Conservation (phyloP, 2,113 vertebrate genomes). For the Meles meles region DNA sequence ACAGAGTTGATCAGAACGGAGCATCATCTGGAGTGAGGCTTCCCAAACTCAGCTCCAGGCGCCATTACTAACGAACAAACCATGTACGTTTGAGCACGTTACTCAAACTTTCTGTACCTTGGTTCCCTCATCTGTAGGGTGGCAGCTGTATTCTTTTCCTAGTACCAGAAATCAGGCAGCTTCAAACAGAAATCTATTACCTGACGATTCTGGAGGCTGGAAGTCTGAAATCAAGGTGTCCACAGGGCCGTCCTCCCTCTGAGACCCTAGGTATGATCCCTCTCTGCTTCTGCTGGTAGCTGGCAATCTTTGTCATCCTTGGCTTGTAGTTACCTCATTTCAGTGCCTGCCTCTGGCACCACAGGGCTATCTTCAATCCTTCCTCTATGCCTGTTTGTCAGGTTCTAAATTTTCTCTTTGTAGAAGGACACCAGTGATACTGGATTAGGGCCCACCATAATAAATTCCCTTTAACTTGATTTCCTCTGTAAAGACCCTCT, state of each 20-base stretch:
- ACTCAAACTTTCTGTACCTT: not conserved
- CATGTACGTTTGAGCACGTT: too few relatives aligned
- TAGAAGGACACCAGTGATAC: not conserved
- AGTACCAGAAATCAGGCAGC: too few relatives aligned
- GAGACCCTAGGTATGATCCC: not conserved
- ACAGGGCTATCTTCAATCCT: not conserved
- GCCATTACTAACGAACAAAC: not conserved
- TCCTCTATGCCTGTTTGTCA: not conserved
- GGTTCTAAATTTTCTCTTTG: not conserved
- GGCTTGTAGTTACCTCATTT: not conserved
- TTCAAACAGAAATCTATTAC: not conserved
- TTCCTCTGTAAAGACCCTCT: not conserved
- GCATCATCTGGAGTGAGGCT: not conserved
- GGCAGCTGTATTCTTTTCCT: not conserved
- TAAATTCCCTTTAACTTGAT: not conserved
- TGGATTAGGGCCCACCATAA: not conserved
- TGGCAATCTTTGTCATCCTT: not conserved
- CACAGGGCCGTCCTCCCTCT: not conserved
- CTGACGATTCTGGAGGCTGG: not conserved
- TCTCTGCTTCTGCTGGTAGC: not conserved
- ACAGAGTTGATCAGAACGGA: not conserved
- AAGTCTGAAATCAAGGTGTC: not conserved
- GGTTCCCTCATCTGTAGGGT: not conserved
- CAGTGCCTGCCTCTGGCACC: not conserved
- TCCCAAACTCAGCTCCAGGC: not conserved